Conservation (phyloP, 2,113 vertebrate species). For the Nestor notabilis region DNA sequence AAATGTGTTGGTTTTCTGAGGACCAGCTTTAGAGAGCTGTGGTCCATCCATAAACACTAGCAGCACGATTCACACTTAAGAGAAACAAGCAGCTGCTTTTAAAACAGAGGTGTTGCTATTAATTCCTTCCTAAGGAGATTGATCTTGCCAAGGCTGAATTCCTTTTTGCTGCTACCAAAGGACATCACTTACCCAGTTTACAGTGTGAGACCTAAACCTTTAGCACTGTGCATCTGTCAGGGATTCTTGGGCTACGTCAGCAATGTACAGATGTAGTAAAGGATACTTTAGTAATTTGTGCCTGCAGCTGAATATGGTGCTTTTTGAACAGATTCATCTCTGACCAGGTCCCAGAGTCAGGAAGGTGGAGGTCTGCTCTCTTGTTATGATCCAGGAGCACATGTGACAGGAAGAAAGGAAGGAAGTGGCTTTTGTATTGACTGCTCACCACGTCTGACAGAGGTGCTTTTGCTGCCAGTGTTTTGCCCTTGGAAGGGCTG, state of each 20-base stretch:
- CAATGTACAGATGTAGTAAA: background rate
- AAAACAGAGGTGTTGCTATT: background rate
- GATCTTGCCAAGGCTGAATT: background rate
- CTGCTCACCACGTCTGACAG: background rate
- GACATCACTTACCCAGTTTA: background rate
- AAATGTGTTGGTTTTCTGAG: background rate
- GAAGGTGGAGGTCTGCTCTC: background rate
- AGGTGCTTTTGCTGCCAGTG: background rate
- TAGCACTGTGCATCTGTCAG: background rate
- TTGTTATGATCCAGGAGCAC: background rate
- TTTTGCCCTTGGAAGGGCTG: background rate
- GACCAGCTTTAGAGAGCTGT: background rate
- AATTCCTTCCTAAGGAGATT: background rate
- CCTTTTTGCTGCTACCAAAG: background rate
- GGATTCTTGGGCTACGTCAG: background rate
- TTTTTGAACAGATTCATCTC: background rate
- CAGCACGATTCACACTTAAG: background rate
- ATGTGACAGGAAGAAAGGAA: conserved; percentile 23
- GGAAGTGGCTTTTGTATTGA: conserved; percentile 13
- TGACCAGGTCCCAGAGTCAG: background rate
- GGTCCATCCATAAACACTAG: background rate
- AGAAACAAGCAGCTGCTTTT: background rate
- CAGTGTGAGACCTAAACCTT: background rate
- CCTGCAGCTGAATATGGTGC: fast-evolving
- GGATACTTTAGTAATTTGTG: background rate